Evolutionary conservation across 2,888 invertebrate genomes (phyloP).

Genomic region (Bhutanitis thaidina): DNA sequence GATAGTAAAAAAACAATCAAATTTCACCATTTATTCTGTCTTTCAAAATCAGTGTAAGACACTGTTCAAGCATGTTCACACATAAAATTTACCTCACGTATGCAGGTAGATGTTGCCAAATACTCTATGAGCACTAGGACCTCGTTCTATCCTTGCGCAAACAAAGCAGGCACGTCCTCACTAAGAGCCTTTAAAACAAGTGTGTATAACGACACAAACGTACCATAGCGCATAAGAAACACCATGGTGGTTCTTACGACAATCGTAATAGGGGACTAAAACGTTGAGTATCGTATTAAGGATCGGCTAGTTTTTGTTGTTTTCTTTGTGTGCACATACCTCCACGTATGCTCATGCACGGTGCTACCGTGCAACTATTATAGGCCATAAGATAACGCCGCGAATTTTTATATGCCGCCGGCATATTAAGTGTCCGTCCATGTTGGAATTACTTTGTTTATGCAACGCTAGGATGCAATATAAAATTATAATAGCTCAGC

Average conservation of each 20-base stretch:
- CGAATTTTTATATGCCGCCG: constrained; percentile 46
- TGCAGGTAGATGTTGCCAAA: constrained; percentile 23
- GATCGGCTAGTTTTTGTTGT: not conserved
- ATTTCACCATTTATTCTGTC: not conserved
- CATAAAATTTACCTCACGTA: constrained; percentile 19
- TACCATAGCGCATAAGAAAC: not conserved
- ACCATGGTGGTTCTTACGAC: constrained; percentile 1
- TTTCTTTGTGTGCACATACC: constrained; percentile 38
- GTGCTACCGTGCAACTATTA: constrained; percentile 44
- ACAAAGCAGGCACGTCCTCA: constrained; percentile 37
- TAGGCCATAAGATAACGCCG: constrained; percentile 43
- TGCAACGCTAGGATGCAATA: constrained; percentile 32
- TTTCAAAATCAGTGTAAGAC: not conserved
- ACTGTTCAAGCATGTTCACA: constrained; percentile 10
- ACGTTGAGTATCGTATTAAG: not conserved
- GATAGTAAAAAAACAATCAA: not conserved
- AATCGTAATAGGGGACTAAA: not conserved
- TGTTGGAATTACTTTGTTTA: constrained; percentile 37
- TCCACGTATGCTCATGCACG: constrained; percentile 25
- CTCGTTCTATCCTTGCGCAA: constrained; percentile 50
- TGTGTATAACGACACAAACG: constrained; percentile 1
- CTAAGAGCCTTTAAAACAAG: constrained; percentile 30
- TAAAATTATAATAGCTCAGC: constrained; percentile 4
- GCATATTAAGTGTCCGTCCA: constrained; percentile 32
- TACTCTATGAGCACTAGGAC: constrained; percentile 32